Evolutionary conservation across 1,140 invertebrate species (phyloP).

Genomic region (Drepana arcuata): DNA sequence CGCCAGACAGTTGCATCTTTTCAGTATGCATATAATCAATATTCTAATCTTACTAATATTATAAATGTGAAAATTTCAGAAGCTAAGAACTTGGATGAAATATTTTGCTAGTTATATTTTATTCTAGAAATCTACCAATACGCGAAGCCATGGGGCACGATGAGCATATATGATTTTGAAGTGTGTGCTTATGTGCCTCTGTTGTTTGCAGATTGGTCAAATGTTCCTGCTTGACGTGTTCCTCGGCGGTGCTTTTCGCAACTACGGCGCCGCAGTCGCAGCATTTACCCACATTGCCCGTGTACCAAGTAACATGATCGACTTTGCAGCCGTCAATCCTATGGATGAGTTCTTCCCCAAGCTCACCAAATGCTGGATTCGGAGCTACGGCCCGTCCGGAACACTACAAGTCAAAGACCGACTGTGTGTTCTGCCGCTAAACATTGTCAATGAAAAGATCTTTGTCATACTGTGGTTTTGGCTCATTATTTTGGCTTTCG

Average conservation of each 20-base stretch:
- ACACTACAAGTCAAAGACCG: conserved; percentile 75
- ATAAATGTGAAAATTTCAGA: no score
- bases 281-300: conserved; percentile 52
- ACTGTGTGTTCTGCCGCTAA: conserved; percentile 82
- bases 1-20: no score
- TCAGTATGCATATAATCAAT: no score
- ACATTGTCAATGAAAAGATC: conserved; percentile 87
- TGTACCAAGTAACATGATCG: conserved; percentile 29
- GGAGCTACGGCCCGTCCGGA: conserved; percentile 77
- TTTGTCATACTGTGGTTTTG: conserved; percentile 87
- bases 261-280: conserved; percentile 77
- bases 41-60: no score
- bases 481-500: conserved; percentile 78
- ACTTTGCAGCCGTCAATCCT: conserved; percentile 52
- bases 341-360: conserved; percentile 81
- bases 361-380: conserved; percentile 84
- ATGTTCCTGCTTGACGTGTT: conserved; percentile 80
- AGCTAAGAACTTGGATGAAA: no score
- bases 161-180: no score
- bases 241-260: conserved; percentile 80
- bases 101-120: no score
- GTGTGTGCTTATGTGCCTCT: no score
- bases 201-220: no score
- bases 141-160: no score
- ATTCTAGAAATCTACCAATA: no score